Conservation (phyloP, 2,113 vertebrate species). For the Rhinoptilus africanus region DNA sequence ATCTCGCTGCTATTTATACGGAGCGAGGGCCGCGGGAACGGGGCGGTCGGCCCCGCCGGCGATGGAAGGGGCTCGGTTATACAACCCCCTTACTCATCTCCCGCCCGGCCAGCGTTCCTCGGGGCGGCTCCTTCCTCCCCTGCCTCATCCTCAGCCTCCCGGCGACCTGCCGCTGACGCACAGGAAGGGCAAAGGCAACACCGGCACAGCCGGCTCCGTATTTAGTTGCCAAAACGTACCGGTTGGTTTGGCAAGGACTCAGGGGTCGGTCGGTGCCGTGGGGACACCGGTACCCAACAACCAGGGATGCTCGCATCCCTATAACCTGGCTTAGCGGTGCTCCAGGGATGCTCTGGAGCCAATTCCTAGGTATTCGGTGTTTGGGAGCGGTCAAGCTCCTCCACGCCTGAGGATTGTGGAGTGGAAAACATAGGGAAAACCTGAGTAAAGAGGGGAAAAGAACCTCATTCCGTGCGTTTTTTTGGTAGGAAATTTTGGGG, state of each 20-base stretch:
- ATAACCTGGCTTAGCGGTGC: rapidly evolving
- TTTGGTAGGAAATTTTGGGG: no score
- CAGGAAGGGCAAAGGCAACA: background rate
- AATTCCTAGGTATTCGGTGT: background rate
- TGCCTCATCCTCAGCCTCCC: background rate
- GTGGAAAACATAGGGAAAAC: background rate
- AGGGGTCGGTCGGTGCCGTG: rapidly evolving
- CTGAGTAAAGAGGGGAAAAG: no score
- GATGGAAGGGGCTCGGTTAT: background rate
- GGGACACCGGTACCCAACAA: background rate
- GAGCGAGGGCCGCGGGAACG: background rate
- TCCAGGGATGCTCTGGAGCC: background rate
- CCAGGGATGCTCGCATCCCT: background rate
- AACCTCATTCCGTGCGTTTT: background rate
- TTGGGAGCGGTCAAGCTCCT: background rate
- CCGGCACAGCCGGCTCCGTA: background rate
- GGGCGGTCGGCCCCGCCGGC: rapidly evolving
- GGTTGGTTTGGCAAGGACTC: background rate
- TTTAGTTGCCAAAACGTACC: background rate
- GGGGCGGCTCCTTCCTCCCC: background rate
- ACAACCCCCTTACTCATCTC: background rate
- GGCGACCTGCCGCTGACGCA: rapidly evolving
- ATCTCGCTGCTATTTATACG: background rate
- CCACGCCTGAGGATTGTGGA: rapidly evolving
- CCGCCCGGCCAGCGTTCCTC: rapidly evolving